A percentile compares a stretch with the other conserved stretches of the same genome.
These are phyloP conservation scores for Diphyllodes magnificus DNA, from an alignment of 2,113 vertebrate species.

Conservation along the genomic window DNA sequence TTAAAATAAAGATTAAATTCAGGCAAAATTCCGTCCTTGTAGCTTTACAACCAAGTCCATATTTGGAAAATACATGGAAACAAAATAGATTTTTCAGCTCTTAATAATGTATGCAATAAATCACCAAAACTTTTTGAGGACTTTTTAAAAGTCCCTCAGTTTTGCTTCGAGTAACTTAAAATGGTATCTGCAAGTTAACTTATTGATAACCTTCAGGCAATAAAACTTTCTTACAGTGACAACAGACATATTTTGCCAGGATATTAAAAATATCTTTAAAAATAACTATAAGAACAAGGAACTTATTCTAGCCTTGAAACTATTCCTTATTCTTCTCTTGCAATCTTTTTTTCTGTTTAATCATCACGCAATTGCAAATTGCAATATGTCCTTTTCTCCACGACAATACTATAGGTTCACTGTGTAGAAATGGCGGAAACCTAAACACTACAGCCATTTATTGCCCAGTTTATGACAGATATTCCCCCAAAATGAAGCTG, in stretches of 20 bases:
- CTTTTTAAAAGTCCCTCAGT: not conserved
- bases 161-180: not conserved
- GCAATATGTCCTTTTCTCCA: not conserved
- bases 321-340: not conserved
- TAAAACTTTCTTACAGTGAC: not conserved
- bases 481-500: not conserved
- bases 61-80: slow-evolving; percentile 4
- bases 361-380: not conserved
- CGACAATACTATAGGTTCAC: not conserved
- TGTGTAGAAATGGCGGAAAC: not conserved
- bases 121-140: not conserved
- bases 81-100: not conserved
- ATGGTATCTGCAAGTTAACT: not conserved
- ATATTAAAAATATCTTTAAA: not conserved
- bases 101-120: not conserved
- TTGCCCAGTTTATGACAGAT: not conserved
- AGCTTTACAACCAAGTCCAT: not conserved
- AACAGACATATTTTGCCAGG: not conserved
- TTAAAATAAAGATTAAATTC: slow-evolving; percentile 3
- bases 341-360: not conserved
- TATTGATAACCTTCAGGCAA: slow-evolving; percentile 21
- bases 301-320: not conserved
- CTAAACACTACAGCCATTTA: not conserved
- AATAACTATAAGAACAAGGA: not conserved
- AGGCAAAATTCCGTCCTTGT: not conserved